Percentiles rank a stretch among this genome's conserved stretches.
These are phyloP conservation scores for Dione juno DNA, from an alignment of 2,888 invertebrate species.

Conservation along the genomic window DNA sequence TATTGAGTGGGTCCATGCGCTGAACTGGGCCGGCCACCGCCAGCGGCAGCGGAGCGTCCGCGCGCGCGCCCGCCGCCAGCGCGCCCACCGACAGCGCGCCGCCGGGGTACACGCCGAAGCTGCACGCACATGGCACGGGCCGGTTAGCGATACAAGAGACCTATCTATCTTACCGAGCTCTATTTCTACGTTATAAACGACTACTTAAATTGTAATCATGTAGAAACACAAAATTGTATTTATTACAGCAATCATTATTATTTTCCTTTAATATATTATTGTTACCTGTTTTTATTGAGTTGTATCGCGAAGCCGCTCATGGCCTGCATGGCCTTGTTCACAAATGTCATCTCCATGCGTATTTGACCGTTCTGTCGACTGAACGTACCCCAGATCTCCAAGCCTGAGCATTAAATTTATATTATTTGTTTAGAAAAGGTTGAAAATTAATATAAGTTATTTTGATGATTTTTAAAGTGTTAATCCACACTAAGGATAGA, in stretches of 20 bases:
- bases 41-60: conserved; percentile 90
- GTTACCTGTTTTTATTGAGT: conserved; percentile 95
- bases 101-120: conserved; percentile 96
- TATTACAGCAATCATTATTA: too few relatives aligned
- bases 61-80: conserved; percentile 86
- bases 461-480: too few relatives aligned
- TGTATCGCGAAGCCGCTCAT: conserved; percentile 99
- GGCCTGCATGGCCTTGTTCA: conserved; percentile 99
- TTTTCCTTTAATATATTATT: too few relatives aligned
- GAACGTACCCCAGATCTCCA: conserved; percentile 98
- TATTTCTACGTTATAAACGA: too few relatives aligned
- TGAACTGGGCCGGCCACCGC: conserved; percentile 95
- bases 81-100: conserved; percentile 91
- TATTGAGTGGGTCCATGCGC: conserved; percentile 98
- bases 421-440: conserved; percentile 7
- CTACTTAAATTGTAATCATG: too few relatives aligned
- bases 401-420: conserved; percentile 69
- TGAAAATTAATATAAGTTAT: too few relatives aligned
- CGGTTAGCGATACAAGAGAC: too few relatives aligned
- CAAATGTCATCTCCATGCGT: conserved; percentile 97
- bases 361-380: conserved; percentile 91
- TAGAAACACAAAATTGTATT: too few relatives aligned
- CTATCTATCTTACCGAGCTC: too few relatives aligned
- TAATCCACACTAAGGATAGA: too few relatives aligned
- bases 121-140: conserved; percentile 55